Conservation (phyloP, 2,888 invertebrate species). For the Scaptomyza polygonia region DNA sequence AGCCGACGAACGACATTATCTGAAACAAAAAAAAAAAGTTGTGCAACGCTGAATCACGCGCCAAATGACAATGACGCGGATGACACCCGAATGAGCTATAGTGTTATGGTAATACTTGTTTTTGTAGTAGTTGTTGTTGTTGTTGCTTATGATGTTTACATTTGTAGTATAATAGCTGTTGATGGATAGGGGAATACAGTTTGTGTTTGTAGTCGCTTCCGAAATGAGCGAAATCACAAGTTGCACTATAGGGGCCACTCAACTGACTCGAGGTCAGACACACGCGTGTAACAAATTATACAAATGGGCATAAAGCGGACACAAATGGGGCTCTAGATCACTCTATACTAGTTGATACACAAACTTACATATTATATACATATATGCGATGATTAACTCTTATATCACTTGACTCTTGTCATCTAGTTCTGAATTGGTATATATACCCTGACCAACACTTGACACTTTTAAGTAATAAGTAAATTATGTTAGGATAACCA, state of each 20-base stretch:
- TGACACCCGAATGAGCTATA: conserved; percentile 32
- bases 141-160: conserved; percentile 21
- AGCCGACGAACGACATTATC: conserved; percentile 56
- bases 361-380: not conserved
- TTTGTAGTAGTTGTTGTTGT: conserved; percentile 5
- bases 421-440: conserved; percentile 49
- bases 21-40: conserved; percentile 33
- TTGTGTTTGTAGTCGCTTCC: conserved; percentile 16
- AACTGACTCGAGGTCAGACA: conserved; percentile 50
- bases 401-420: conserved; percentile 19
- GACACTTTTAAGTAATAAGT: conserved; percentile 21
- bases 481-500: too few relatives aligned
- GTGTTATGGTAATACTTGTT: conserved; percentile 34
- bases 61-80: conserved; percentile 45
- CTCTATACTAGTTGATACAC: conserved; percentile 1
- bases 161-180: conserved; percentile 24
- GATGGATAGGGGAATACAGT: not conserved
- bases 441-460: conserved; percentile 33
- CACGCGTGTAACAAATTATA: conserved; percentile 59
- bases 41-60: conserved; percentile 76
- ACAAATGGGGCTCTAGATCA: conserved; percentile 9
- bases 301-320: conserved; percentile 17
- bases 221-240: conserved; percentile 27
- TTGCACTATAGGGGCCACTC: conserved; percentile 30
- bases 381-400: conserved; percentile 26